Conservation (phyloP, 2,888 invertebrate species). For the Saturnia pavonia region DNA sequence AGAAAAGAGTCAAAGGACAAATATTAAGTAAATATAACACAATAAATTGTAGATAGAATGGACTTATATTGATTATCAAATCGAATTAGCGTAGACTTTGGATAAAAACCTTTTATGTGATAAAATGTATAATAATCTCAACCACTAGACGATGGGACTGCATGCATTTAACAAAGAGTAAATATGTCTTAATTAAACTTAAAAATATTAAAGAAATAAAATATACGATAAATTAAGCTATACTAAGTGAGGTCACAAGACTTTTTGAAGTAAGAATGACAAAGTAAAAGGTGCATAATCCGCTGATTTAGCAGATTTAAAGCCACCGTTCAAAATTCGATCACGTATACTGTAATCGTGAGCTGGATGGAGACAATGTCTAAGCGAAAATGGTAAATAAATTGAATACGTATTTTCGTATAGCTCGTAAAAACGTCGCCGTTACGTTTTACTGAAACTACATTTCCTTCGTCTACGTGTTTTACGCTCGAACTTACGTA, state of each 20-base stretch:
- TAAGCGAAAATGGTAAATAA: slow-evolving; percentile 43
- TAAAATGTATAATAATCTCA: not conserved
- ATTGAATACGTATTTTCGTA: slow-evolving; percentile 48
- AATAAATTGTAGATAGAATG: no score
- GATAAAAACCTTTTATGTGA: no score
- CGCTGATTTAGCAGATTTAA: slow-evolving; percentile 11
- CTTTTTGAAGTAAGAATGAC: not conserved
- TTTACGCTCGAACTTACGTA: slow-evolving; percentile 8
- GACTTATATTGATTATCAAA: no score
- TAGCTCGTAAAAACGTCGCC: slow-evolving; percentile 42
- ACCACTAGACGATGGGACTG: not conserved
- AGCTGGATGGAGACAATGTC: slow-evolving; percentile 27
- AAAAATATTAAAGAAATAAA: not conserved
- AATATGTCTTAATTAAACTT: not conserved
- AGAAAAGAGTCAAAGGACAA: not conserved
- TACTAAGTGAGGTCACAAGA: no score
- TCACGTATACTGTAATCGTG: slow-evolving; percentile 27
- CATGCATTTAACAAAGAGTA: no score
- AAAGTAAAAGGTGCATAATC: not conserved
- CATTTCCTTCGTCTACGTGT: slow-evolving; percentile 12
- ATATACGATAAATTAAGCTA: not conserved
- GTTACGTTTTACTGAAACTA: slow-evolving; percentile 30
- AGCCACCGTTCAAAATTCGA: slow-evolving; percentile 24
- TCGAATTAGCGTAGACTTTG: no score
- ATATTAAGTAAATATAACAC: no score